These are phyloP conservation scores for Psilopogon haemacephalus DNA, from an alignment of 2,113 vertebrate genomes.

Conservation along the genomic window DNA sequence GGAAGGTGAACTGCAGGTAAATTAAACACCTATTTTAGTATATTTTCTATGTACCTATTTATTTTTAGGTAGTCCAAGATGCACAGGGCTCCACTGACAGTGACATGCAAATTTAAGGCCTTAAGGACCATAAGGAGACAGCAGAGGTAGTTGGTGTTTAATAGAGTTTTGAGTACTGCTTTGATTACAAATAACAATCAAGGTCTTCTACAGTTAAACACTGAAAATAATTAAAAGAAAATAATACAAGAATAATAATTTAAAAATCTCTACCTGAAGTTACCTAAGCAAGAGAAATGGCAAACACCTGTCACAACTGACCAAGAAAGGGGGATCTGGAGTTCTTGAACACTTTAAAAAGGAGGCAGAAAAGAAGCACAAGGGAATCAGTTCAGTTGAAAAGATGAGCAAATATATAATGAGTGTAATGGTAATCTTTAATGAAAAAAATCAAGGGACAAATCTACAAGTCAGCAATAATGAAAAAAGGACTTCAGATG, in stretches of 20 bases:
- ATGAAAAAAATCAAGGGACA: neutral
- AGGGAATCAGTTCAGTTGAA: neutral
- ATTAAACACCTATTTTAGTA: neutral
- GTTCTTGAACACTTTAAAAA: neutral
- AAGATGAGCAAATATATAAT: neutral
- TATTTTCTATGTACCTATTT: neutral
- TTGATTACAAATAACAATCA: neutral
- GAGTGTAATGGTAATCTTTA: neutral
- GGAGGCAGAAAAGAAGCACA: neutral
- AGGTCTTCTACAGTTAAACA: too few relatives aligned
- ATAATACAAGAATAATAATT: too few relatives aligned
- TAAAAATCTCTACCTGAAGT: neutral
- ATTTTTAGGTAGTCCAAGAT: neutral
- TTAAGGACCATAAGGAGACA: neutral
- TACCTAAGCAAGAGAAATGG: neutral
- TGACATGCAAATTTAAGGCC: neutral
- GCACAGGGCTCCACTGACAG: neutral
- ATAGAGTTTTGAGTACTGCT: neutral
- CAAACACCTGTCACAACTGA: neutral
- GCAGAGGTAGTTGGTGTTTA: neutral
- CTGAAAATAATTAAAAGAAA: too few relatives aligned
- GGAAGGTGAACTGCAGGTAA: constrained; percentile 97
- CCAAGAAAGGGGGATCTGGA: neutral
- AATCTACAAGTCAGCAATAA: neutral
- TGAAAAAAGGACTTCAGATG: neutral